These are phyloP conservation scores for Sebastes nivosus DNA, from an alignment of 2,797 vertebrate species.

Conservation along the genomic window DNA sequence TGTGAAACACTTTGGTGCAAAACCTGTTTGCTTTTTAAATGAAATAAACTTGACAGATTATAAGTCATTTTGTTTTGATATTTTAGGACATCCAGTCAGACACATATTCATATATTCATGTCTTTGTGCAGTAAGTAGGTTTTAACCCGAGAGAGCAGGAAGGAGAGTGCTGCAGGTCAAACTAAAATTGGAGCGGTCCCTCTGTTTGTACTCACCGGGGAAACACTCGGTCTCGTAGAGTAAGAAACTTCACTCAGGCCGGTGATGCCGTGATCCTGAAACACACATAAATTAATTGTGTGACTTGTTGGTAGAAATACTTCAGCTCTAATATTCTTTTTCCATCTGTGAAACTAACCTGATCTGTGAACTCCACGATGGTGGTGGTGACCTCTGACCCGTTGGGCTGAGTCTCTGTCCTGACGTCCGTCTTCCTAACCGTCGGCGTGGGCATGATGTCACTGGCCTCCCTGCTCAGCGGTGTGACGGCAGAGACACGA, in stretches of 20 bases:
- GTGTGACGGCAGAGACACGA: constrained; percentile 47
- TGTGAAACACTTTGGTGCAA: not conserved
- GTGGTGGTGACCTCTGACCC: constrained; percentile 85
- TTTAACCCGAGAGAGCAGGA: constrained; percentile 31
- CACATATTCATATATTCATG: not conserved
- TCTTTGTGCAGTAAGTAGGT: constrained; percentile 41
- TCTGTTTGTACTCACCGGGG: constrained; percentile 80
- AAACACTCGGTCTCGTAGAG: constrained; percentile 78
- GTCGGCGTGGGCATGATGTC: constrained; percentile 69
- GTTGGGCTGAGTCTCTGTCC: constrained; percentile 83
- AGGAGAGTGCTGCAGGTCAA: constrained; percentile 20
- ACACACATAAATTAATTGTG: constrained; percentile 23
- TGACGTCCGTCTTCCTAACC: constrained; percentile 86
- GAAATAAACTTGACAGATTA: not conserved
- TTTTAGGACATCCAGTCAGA: constrained; percentile 10
- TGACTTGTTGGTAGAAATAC: not conserved
- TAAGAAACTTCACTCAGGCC: constrained; percentile 78
- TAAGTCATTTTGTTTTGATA: not conserved
- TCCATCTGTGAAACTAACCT: constrained; percentile 72
- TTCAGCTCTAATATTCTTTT: not conserved
- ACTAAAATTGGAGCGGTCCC: constrained; percentile 40
- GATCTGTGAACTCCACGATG: constrained; percentile 83
- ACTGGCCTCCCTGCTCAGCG: constrained; percentile 76
- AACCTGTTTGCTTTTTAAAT: not conserved
- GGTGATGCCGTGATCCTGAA: constrained; percentile 79